Conservation (phyloP, 2,888 invertebrate species). For the Brachypalpus laphriformis region DNA sequence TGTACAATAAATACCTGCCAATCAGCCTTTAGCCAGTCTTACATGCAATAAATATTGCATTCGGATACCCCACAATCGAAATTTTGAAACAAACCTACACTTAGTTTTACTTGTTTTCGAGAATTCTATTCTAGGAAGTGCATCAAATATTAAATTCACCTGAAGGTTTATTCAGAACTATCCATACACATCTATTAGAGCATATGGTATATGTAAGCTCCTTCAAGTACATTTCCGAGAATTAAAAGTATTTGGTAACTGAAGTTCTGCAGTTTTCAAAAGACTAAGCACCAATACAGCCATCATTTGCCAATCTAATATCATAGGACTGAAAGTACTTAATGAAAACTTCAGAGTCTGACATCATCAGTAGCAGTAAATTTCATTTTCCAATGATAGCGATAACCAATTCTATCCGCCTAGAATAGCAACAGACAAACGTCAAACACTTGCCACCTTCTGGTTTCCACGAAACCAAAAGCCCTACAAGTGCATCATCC, state of each 20-base stretch:
- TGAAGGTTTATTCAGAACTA: background rate
- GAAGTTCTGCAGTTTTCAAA: background rate
- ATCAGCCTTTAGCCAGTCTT: too few species aligned
- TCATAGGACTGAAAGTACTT: background rate
- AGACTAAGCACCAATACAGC: background rate
- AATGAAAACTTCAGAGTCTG: background rate
- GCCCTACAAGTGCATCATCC: constrained; percentile 56
- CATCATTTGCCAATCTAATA: background rate
- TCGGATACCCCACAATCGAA: too few species aligned
- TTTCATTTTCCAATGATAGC: constrained; percentile 1
- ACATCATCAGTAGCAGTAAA: background rate
- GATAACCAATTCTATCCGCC: background rate
- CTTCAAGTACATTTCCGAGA: background rate
- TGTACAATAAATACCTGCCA: too few species aligned
- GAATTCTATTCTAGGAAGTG: background rate
- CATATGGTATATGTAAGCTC: background rate
- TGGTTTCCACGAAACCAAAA: background rate
- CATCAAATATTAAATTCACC: background rate
- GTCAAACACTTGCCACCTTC: background rate
- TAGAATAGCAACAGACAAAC: background rate
- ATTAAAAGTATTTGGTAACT: background rate
- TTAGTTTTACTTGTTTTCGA: background rate
- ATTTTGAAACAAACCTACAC: too few species aligned
- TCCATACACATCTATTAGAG: too few species aligned
- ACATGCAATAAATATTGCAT: too few species aligned